These are phyloP conservation scores for Taurulus bubalis DNA, from an alignment of 2,113 vertebrate species.

Conservation along the genomic window DNA sequence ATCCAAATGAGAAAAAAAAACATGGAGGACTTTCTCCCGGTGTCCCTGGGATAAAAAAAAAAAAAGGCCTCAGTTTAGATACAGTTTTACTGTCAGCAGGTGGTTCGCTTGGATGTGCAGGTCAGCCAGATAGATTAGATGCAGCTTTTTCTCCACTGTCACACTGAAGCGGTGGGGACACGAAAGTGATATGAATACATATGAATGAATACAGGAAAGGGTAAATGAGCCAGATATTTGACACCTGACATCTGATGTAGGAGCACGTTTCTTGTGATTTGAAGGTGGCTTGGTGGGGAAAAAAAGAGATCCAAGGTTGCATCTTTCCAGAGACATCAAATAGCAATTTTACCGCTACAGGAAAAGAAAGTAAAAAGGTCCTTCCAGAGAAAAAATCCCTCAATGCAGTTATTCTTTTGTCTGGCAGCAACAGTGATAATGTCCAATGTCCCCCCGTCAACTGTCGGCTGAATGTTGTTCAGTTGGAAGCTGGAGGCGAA, in stretches of 20 bases:
- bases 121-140: constrained; percentile 57
- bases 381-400: not conserved
- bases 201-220: constrained; percentile 1
- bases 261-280: constrained; percentile 14
- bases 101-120: constrained; percentile 55
- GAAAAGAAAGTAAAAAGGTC: not conserved
- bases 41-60: constrained; percentile 59
- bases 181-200: not conserved
- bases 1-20: constrained; percentile 53
- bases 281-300: not conserved
- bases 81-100: constrained; percentile 45
- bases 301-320: not conserved
- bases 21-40: constrained; percentile 55
- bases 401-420: constrained; percentile 32
- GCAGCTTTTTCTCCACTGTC: constrained; percentile 37
- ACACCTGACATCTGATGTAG: constrained; percentile 22
- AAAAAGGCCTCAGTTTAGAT: constrained; percentile 36
- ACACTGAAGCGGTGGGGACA: constrained; percentile 13
- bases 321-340: not conserved
- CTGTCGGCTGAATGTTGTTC: constrained; percentile 20
- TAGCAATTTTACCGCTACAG: not conserved
- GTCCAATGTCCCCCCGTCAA: constrained; percentile 23
- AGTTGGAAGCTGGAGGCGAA: constrained; percentile 23
- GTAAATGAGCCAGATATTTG: constrained; percentile 45
- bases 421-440: constrained; percentile 42